phyloP scores from a whole-genome alignment of 1,140 invertebrate genomes.

The Arion vulgaris region DNA sequence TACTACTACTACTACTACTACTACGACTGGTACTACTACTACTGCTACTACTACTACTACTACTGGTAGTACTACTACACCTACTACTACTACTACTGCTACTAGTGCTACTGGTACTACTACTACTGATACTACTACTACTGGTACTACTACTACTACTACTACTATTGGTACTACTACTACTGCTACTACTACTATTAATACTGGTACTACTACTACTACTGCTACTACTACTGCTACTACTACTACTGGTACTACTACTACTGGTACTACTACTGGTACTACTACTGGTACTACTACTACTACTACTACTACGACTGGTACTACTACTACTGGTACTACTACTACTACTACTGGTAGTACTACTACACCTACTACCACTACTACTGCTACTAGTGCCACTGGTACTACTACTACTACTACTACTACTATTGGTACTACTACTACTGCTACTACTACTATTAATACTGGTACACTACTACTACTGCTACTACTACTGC shows the following conservation, averaged over 20 bases:
- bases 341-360: background rate
- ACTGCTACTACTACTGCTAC: conserved; percentile 30
- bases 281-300: background rate
- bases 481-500: background rate
- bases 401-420: background rate
- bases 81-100: background rate
- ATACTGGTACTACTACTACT: conserved; percentile 25
- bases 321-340: background rate
- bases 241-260: conserved; percentile 22
- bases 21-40: too few species aligned
- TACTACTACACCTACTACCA: background rate
- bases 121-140: background rate
- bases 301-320: background rate
- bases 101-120: conserved; percentile 3
- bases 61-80: background rate
- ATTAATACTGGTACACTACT: background rate
- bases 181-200: background rate
- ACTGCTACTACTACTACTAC: too few species aligned
- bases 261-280: background rate
- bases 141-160: background rate
- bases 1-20: too few species aligned
- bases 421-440: background rate
- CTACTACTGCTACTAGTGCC: background rate
- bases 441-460: background rate
- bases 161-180: background rate